Conservation (phyloP, 2,113 vertebrate genomes). For the Castor canadensis region DNA sequence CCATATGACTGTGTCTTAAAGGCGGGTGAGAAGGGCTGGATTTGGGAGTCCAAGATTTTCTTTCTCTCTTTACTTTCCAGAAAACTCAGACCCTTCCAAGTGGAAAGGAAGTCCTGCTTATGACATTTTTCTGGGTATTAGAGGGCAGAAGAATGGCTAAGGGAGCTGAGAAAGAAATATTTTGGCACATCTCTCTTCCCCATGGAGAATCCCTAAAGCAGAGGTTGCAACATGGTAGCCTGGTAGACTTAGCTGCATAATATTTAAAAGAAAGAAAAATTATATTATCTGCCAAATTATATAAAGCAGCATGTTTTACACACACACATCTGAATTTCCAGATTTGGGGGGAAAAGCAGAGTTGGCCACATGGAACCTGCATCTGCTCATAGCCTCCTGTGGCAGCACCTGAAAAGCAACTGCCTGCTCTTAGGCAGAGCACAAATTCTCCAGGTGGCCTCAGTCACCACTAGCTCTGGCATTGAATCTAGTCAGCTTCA, state of each 20-base stretch:
- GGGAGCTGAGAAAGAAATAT: not conserved
- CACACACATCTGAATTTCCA: not conserved
- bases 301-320: not conserved
- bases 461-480: not conserved
- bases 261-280: conserved; percentile 35
- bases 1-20: not conserved
- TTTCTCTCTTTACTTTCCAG: not conserved
- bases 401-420: not conserved
- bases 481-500: not conserved
- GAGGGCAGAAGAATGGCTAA: not conserved
- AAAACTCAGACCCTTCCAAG: not conserved
- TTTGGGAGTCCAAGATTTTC: not conserved
- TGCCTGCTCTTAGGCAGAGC: no score
- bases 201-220: not conserved
- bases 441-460: not conserved
- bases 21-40: not conserved
- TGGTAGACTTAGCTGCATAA: not conserved
- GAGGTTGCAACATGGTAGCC: not conserved
- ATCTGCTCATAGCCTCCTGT: fast-evolving
- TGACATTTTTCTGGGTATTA: not conserved
- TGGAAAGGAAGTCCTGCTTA: not conserved
- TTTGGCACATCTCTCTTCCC: not conserved
- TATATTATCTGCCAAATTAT: not conserved
- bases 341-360: not conserved
- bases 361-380: not conserved